phyloP scores from a whole-genome alignment of 2,797 vertebrate genomes.

The Echiichthys vipera region DNA sequence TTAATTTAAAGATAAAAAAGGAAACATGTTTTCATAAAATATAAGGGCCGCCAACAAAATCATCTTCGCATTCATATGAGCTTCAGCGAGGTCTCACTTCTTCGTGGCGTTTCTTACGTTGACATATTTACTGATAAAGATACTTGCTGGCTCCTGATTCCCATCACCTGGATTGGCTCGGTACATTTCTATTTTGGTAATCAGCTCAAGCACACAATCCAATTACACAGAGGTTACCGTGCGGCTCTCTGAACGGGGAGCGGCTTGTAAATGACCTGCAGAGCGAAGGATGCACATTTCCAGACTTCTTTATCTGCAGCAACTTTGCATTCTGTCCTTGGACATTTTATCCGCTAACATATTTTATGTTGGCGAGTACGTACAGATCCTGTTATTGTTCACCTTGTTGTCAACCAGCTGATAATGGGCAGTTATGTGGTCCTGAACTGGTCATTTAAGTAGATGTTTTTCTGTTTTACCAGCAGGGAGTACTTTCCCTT shows the following conservation, averaged over 20 bases:
- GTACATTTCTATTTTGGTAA: slow-evolving; percentile 79
- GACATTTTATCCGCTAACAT: no score
- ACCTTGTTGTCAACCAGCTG: neutral
- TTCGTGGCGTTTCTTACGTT: slow-evolving; percentile 1
- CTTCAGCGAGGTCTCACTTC: neutral
- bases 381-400: neutral
- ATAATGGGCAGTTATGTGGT: neutral
- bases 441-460: neutral
- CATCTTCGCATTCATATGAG: neutral
- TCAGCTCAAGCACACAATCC: slow-evolving; percentile 81
- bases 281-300: slow-evolving; percentile 26
- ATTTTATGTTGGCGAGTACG: neutral
- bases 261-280: slow-evolving; percentile 55
- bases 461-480: neutral
- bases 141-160: slow-evolving; percentile 68
- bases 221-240: slow-evolving; percentile 74
- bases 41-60: neutral
- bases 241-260: slow-evolving; percentile 39
- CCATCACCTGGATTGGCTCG: slow-evolving; percentile 71
- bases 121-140: slow-evolving; percentile 59
- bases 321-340: neutral
- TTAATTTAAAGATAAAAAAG: no score
- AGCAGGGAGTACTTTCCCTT: neutral
- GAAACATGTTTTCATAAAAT: neutral
- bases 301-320: neutral